A percentile compares a stretch with the other conserved stretches of the same genome.
phyloP scores from a whole-genome alignment of 2,888 invertebrate species.

The Drosophila prostipennis region DNA sequence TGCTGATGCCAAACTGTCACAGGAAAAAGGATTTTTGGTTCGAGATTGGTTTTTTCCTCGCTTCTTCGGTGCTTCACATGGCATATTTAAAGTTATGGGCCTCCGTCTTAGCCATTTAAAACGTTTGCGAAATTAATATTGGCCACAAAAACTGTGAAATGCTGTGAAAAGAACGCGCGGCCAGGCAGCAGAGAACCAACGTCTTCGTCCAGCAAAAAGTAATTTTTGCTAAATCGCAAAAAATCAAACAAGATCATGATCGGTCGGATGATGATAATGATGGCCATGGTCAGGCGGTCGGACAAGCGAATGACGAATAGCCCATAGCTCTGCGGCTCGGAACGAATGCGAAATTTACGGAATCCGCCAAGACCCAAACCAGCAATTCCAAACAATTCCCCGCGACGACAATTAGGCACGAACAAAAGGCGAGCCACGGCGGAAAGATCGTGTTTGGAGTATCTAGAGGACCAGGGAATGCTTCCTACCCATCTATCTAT shows the following conservation, averaged over 20 bases:
- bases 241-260: conserved; percentile 47
- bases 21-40: conserved; percentile 53
- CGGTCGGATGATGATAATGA: conserved; percentile 62
- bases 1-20: conserved; percentile 59
- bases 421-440: conserved; percentile 47
- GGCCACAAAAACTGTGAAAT: conserved; percentile 73
- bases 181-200: conserved; percentile 45
- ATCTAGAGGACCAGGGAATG: conserved; percentile 35
- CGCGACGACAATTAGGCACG: conserved; percentile 83
- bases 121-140: conserved; percentile 79
- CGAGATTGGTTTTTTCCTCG: conserved; percentile 14
- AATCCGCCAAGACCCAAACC: conserved; percentile 67
- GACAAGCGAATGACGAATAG: conserved; percentile 83
- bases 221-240: conserved; percentile 62
- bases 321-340: conserved; percentile 66
- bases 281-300: conserved; percentile 42
- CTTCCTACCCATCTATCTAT: conserved; percentile 10
- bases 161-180: conserved; percentile 76
- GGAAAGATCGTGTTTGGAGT: conserved; percentile 19
- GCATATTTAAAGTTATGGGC: conserved; percentile 73
- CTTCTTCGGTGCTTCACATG: conserved; percentile 33
- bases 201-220: conserved; percentile 50
- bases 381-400: conserved; percentile 69
- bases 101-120: conserved; percentile 75
- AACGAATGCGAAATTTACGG: conserved; percentile 78